These are phyloP conservation scores for Caenorhabditis tropicalis DNA, from an alignment of 1,140 invertebrate genomes.

Conservation along the genomic window DNA sequence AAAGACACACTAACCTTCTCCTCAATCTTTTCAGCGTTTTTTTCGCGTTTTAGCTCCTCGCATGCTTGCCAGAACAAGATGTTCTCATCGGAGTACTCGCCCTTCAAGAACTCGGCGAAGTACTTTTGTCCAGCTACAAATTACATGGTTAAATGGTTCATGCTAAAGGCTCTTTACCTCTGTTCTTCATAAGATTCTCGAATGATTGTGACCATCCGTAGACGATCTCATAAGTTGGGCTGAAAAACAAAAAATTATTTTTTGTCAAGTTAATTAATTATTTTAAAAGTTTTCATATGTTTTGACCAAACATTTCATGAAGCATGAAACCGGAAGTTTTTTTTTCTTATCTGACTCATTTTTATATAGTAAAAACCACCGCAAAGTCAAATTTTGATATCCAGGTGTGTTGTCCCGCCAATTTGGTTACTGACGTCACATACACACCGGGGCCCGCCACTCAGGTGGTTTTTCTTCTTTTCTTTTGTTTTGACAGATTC, in stretches of 20 bases:
- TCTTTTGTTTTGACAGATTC: neutral
- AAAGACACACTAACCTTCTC: constrained; percentile 77
- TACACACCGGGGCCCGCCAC: neutral
- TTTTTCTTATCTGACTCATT: neutral
- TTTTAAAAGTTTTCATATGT: too few relatives aligned
- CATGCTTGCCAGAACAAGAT: constrained; percentile 98
- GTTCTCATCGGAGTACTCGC: constrained; percentile 99
- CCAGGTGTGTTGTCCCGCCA: constrained; percentile 7
- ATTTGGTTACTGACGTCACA: constrained; percentile 36
- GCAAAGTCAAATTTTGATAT: neutral
- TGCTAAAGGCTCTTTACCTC: neutral
- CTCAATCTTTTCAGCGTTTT: constrained; percentile 88
- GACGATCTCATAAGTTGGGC: constrained; percentile 88
- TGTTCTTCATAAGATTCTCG: constrained; percentile 87
- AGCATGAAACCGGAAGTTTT: neutral
- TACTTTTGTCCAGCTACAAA: constrained; percentile 86
- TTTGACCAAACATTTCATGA: too few relatives aligned
- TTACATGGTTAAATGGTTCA: neutral
- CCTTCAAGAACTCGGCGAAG: constrained; percentile 95
- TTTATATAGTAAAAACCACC: neutral
- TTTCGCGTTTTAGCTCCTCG: constrained; percentile 94
- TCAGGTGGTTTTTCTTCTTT: constrained; percentile 9
- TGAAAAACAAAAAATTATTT: constrained; percentile 70
- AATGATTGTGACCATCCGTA: constrained; percentile 92
- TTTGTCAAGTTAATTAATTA: neutral